Percentiles rank a stretch among this genome's conserved stretches.
Conservation (phyloP, 2,113 vertebrate genomes). For the Clinocottus analis region DNA sequence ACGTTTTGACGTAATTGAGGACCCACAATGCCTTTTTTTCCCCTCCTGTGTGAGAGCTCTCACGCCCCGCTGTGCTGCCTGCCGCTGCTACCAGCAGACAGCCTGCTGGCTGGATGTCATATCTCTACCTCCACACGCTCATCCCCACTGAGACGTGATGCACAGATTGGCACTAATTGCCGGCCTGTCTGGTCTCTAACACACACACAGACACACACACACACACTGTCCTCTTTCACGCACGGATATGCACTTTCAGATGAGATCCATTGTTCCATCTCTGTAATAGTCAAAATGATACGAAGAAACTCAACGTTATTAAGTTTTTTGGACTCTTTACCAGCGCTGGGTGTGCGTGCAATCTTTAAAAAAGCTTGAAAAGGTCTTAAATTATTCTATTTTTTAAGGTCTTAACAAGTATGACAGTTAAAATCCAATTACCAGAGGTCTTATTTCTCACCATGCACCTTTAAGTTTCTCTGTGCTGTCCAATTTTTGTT, state of each 20-base stretch:
- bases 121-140: constrained; percentile 51
- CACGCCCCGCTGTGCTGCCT: constrained; percentile 33
- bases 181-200: constrained; percentile 31
- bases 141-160: constrained; percentile 53
- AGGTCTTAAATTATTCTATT: neutral
- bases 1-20: constrained; percentile 21
- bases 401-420: neutral
- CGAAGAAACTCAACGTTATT: neutral
- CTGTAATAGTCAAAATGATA: constrained; percentile 3
- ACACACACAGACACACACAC: constrained; percentile 20
- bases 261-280: constrained; percentile 4
- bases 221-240: too few species aligned
- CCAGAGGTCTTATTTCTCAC: neutral
- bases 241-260: constrained; percentile 19
- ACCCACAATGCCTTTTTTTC: neutral
- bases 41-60: constrained; percentile 19
- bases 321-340: neutral
- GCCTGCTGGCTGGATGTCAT: constrained; percentile 55
- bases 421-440: constrained; percentile 13
- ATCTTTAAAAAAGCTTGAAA: neutral
- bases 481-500: neutral
- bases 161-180: constrained; percentile 65
- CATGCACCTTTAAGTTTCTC: neutral
- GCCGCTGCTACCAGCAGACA: constrained; percentile 23
- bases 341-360: neutral